These are phyloP conservation scores for Pterocles gutturalis DNA, from an alignment of 2,113 vertebrate species.

Conservation along the genomic window DNA sequence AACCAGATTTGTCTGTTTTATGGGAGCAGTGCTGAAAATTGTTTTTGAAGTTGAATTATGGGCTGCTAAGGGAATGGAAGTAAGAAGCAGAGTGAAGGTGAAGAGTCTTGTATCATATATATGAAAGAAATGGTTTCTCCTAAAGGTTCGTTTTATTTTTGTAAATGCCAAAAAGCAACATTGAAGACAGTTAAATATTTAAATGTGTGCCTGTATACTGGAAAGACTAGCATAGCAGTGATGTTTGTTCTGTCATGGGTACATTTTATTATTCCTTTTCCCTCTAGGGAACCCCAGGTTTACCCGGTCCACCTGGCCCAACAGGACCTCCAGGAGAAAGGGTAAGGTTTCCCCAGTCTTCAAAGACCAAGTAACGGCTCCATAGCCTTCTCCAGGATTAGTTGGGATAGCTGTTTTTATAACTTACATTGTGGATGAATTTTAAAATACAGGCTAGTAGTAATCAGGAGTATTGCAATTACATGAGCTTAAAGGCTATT, in stretches of 20 bases:
- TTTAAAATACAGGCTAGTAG: neutral
- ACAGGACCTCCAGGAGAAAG: conserved; percentile 89
- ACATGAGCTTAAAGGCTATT: neutral
- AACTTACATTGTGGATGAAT: neutral
- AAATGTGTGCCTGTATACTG: neutral
- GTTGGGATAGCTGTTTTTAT: neutral
- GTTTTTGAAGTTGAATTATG: conserved; percentile 63
- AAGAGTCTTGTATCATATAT: neutral
- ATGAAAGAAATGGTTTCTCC: neutral
- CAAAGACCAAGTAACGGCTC: neutral
- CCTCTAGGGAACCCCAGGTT: conserved; percentile 86
- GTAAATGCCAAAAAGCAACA: neutral
- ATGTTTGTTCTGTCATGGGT: neutral
- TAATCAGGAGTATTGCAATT: neutral
- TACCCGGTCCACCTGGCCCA: conserved; percentile 85
- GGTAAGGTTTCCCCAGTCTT: conserved; percentile 76
- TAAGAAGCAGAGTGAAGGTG: neutral
- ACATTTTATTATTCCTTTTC: conserved; percentile 23
- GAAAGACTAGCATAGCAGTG: neutral
- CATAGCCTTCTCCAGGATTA: neutral
- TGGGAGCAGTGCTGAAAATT: conserved; percentile 70
- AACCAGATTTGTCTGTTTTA: conserved; percentile 64
- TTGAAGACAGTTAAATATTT: neutral
- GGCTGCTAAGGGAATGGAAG: neutral
- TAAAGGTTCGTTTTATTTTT: neutral